Base-by-base conservation (phyloP, 2,113 vertebrate genomes). In the Mustela lutreola region DNA sequence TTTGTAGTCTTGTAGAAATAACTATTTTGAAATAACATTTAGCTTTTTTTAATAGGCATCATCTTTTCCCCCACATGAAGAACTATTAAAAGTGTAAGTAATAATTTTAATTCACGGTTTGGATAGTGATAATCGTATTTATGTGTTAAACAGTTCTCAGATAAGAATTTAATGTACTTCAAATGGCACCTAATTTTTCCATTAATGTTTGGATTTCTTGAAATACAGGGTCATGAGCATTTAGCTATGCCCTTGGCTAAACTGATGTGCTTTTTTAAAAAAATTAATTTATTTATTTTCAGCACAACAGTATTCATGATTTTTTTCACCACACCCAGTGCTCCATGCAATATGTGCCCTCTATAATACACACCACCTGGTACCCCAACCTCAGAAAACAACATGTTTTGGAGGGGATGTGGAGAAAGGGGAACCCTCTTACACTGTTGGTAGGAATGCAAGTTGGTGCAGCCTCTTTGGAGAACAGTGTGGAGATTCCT, bases 21-120 rank as follows among this genome's bases (percentile, higher is more conserved):
- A 24, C 22, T 94, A 14, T 94, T 97, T 94, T 97, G 78, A 97
- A 96, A 91, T 97, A 85, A 93, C 21, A 75, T 93, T 95, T 96
- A 80, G 83, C 48, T 97, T 42, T 98, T 98, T 96, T 98, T 98
- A 98, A 95, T 91, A 99, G 99, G 98, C 98, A 80, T 98, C 98
- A 73, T 98, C 98, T 96, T 98, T 98, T 94, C 89, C 97, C 65
- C 97, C 96, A 56, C 98, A 98, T 0, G 98, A 99, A 97, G 98
- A 99, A 95, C 98, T 99, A 48, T 97, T 99, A 76, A 98, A 98
- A 98, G 95, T 98, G 99, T 99, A 98, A 99, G 99, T 99, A 98
- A 65, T 63, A 78, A 53, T 71, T 95, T 86, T 95, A 60, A 75
- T 81, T 96, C 50, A 82, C 6, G 58, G 5, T 97, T 86, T 97